A percentile compares a stretch with the other conserved stretches of the same genome.
These are phyloP conservation scores for Galagoides demidoff DNA, from an alignment of 2,797 vertebrate genomes.

Conservation along the genomic window DNA sequence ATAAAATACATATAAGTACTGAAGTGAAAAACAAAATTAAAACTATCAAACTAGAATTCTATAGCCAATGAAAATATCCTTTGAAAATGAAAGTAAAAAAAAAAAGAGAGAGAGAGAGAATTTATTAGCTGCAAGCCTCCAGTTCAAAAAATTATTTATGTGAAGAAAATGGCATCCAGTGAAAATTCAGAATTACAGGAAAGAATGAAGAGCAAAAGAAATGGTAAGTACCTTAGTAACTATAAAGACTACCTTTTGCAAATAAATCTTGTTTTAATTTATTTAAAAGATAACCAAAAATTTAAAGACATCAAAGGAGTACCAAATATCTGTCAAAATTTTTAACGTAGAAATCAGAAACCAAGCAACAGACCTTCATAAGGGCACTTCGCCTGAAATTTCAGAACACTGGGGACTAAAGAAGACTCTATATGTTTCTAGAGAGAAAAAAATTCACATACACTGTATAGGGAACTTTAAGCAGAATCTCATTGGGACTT, in stretches of 20 bases:
- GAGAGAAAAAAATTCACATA: not conserved
- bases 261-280: not conserved
- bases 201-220: not conserved
- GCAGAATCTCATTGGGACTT: not conserved
- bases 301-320: not conserved
- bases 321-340: not conserved
- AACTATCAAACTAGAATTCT: not conserved
- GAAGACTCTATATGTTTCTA: not conserved
- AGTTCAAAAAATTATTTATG: not conserved
- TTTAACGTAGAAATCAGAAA: conserved; percentile 32
- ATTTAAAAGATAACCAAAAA: conserved; percentile 25
- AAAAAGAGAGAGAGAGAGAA: not conserved
- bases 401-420: not conserved
- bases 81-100: conserved; percentile 18
- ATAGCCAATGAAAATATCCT: not conserved
- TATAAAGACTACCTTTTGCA: not conserved
- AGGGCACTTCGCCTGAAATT: not conserved
- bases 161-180: not conserved
- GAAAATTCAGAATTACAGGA: not conserved
- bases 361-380: not conserved
- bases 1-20: not conserved
- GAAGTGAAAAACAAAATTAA: not conserved
- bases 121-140: not conserved
- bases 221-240: not conserved
- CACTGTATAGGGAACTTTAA: not conserved